Percentiles rank a stretch among this genome's conserved stretches.
phyloP scores from a whole-genome alignment of 2,113 vertebrate genomes.

The Catharus bicknelli region DNA sequence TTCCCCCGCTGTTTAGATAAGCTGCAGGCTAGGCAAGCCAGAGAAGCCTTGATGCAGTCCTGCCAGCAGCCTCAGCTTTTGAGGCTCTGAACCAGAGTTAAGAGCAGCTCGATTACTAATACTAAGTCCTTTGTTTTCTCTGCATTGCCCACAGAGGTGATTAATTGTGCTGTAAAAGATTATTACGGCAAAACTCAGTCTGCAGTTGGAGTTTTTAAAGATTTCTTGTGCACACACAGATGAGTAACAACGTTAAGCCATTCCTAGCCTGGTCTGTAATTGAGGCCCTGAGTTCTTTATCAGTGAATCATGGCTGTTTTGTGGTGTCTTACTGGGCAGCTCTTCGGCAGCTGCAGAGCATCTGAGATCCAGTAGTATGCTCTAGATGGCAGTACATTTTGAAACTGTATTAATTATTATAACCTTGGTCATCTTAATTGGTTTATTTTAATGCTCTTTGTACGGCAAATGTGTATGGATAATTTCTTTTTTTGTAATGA shows the following conservation, averaged over 20 bases:
- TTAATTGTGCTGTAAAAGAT: background rate
- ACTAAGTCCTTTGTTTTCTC: background rate
- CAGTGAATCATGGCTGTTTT: background rate
- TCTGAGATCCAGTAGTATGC: background rate
- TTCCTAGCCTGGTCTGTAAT: background rate
- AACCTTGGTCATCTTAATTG: background rate
- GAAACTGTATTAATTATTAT: background rate
- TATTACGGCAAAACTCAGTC: background rate
- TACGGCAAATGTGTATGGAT: background rate
- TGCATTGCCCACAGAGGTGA: background rate
- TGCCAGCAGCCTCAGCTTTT: background rate
- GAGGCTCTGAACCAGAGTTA: background rate
- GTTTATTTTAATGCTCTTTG: background rate
- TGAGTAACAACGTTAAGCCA: background rate
- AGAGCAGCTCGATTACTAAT: background rate
- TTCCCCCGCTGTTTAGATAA: background rate
- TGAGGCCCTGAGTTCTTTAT: background rate
- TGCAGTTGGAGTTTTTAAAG: background rate
- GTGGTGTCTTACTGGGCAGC: background rate
- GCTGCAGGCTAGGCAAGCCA: background rate
- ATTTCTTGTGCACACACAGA: background rate
- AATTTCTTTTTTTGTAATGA: background rate
- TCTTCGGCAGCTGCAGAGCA: background rate
- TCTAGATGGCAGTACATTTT: constrained; percentile 56
- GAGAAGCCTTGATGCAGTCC: fast-evolving